Evolutionary conservation across 2,113 vertebrate genomes (phyloP).

Genomic region (Ameiurus melas): DNA sequence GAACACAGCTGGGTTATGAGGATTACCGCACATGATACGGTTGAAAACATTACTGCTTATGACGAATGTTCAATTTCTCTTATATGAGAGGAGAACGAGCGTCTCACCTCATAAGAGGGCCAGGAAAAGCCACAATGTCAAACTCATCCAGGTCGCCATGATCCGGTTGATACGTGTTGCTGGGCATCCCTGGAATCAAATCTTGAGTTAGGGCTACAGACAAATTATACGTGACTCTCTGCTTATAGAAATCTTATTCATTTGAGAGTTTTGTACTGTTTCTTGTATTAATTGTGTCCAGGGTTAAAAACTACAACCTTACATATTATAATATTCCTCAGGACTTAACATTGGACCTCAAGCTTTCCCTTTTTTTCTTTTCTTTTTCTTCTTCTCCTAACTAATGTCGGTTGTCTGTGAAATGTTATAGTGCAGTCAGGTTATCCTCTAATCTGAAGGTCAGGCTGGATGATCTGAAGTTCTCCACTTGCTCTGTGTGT

Average conservation of each 20-base stretch:
- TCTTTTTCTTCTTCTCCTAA: too few species aligned
- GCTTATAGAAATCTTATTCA: not conserved
- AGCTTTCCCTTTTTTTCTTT: too few species aligned
- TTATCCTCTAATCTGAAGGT: too few species aligned
- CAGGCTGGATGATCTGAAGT: too few species aligned
- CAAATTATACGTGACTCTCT: not conserved
- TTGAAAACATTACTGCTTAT: not conserved
- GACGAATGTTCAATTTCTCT: not conserved
- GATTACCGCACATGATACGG: not conserved
- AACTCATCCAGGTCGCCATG: not conserved
- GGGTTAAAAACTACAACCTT: not conserved
- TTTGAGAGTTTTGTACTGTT: not conserved
- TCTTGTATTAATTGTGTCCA: not conserved
- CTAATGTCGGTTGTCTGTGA: too few species aligned
- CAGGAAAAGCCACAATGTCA: not conserved
- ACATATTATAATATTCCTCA: too few species aligned
- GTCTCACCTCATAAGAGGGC: constrained; percentile 8
- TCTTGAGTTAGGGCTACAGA: not conserved
- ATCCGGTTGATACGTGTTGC: not conserved
- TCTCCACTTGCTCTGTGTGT: not conserved
- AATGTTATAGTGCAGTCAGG: too few species aligned
- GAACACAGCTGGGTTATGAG: not conserved
- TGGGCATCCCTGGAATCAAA: not conserved
- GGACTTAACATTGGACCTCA: too few species aligned
- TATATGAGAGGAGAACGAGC: not conserved